Base-by-base conservation (phyloP, 2,113 vertebrate genomes). In the Anoplopoma fimbria region DNA sequence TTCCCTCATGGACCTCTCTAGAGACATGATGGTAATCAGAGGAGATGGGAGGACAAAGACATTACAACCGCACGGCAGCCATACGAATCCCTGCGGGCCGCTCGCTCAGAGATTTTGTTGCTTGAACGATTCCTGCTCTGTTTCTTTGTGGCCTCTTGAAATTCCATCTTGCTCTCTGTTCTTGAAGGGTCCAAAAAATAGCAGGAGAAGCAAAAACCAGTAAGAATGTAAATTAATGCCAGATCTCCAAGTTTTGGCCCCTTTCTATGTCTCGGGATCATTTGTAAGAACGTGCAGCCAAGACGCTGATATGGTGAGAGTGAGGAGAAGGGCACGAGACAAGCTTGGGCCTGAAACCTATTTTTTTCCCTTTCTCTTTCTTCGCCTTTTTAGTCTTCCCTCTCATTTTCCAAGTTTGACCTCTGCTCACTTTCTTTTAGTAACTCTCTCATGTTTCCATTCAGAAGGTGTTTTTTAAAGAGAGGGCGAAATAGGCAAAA, bases 181-280 rank as follows among this genome's bases (percentile, higher is more conserved):
- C 55, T 79, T 65, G 38, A 77, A 61, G 60, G 61, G 61, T 77
- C 74, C 69, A 82, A 84, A 55, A 63, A 38, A 61, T 23, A 77
- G 68, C 42, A 63, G 58, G 40, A 79, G 64, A 80, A 42, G 77
- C 80, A 57, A n/a, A 84, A 87, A 92, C 70, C 79, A 89, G 79
- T 78, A 89, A 93, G 88, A 93, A 92, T 92, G 91, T 91, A 92
- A 93, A 92, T 92, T 67, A 91, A 90, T 88, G 65, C 91, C 91
- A 93, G 93, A 89, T 91, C 79, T 79, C 53, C 70, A 38, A 79
- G 67, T 73, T 73, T 69, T 89, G 55, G 73, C 79, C 77, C 69
- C 51, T 69, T 69, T 69, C 58, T 75, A 19, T 47, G 53, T 84
- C 70, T 45, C 49, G 36, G 78, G 85, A 77, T 88, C 69, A 89